Conservation (phyloP, 2,113 vertebrate genomes). For the Mobula hypostoma region DNA sequence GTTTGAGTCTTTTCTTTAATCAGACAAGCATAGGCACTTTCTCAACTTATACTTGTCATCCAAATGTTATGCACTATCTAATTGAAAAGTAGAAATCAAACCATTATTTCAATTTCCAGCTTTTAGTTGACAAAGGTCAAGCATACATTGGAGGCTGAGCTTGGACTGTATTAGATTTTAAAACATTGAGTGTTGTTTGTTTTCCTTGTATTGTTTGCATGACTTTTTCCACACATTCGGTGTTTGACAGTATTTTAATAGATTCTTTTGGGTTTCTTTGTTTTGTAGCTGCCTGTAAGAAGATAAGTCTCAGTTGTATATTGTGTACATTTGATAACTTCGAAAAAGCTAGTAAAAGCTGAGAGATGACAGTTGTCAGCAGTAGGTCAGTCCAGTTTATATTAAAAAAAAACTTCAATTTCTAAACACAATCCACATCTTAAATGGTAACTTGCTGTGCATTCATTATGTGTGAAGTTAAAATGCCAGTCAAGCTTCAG, state of each 20-base stretch:
- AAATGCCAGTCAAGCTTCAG: not conserved
- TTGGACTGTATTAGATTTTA: too few relatives aligned
- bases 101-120: too few relatives aligned
- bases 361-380: not conserved
- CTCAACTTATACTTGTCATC: not conserved
- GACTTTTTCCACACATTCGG: too few relatives aligned
- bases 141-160: not conserved
- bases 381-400: not conserved
- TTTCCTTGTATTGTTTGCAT: too few relatives aligned
- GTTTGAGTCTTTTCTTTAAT: not conserved
- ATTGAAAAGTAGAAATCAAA: not conserved
- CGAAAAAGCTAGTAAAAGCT: too few relatives aligned
- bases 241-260: too few relatives aligned
- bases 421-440: not conserved
- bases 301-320: too few relatives aligned
- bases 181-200: too few relatives aligned
- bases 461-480: not conserved
- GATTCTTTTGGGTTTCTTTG: too few relatives aligned
- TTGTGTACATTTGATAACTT: too few relatives aligned
- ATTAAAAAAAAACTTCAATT: not conserved
- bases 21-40: not conserved
- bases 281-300: too few relatives aligned
- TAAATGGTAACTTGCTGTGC: not conserved
- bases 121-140: not conserved
- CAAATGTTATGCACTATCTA: not conserved